phyloP scores from a whole-genome alignment of 64 coral and sea anemone genomes.

The Stylophora pistillata region DNA sequence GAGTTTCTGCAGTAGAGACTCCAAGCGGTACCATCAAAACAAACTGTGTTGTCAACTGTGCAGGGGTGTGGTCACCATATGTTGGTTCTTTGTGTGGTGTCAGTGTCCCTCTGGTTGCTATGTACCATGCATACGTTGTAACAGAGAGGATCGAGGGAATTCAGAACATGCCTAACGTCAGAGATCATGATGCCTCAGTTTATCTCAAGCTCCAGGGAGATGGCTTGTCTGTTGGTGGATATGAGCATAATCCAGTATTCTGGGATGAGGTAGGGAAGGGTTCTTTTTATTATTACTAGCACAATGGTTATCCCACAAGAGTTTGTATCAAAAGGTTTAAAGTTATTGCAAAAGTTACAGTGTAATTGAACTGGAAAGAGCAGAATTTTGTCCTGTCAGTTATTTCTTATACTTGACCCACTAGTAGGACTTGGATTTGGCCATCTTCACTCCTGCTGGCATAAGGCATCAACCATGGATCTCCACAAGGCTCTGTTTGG shows the following conservation, averaged over 20 bases:
- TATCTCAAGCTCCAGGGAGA: constrained; percentile 98
- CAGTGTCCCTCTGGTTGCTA: constrained; percentile 84
- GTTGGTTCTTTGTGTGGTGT: constrained; percentile 77
- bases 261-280: constrained; percentile 84
- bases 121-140: constrained; percentile 98
- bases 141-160: constrained; percentile 97
- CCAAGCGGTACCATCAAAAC: constrained; percentile 78
- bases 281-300: not conserved
- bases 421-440: too few relatives aligned
- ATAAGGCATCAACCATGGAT: too few relatives aligned
- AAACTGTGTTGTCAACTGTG: constrained; percentile 88
- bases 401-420: too few relatives aligned
- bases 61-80: constrained; percentile 91
- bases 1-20: constrained; percentile 75
- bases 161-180: constrained; percentile 96
- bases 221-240: constrained; percentile 94
- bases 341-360: too few relatives aligned
- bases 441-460: too few relatives aligned
- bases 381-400: too few relatives aligned
- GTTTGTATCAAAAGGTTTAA: too few relatives aligned
- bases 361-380: too few relatives aligned
- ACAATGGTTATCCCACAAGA: too few relatives aligned
- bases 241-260: constrained; percentile 95
- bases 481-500: not conserved
- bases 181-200: constrained; percentile 92